Evolutionary conservation across 2,888 invertebrate species (phyloP).

Genomic region (Polyommatus iphigenia): DNA sequence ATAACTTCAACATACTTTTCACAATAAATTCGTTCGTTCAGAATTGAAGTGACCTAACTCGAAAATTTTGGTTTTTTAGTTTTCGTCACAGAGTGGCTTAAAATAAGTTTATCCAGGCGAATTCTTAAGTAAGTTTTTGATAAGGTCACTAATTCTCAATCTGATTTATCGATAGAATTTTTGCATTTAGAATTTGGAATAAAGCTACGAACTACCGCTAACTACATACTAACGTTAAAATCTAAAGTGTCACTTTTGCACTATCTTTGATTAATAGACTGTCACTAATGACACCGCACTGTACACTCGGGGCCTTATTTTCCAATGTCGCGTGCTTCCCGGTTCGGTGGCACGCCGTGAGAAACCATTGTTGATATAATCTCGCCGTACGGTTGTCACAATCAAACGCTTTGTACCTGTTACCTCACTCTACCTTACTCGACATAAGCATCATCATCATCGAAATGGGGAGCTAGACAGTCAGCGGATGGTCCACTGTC

Average conservation of each 20-base stretch:
- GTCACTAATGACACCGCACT: background rate
- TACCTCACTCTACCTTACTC: slow-evolving; percentile 13
- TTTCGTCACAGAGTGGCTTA: too few relatives aligned
- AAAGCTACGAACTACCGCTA: too few relatives aligned
- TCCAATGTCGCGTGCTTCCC: slow-evolving; percentile 35
- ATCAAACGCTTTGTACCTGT: slow-evolving; percentile 31
- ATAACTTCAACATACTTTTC: background rate
- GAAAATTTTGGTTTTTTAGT: too few relatives aligned
- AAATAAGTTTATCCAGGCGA: too few relatives aligned
- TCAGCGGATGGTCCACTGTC: too few relatives aligned
- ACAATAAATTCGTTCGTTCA: background rate
- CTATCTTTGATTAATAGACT: background rate
- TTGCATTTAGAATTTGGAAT: too few relatives aligned
- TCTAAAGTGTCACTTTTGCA: background rate
- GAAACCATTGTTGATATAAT: slow-evolving; percentile 34
- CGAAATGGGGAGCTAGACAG: too few relatives aligned
- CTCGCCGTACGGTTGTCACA: slow-evolving; percentile 33
- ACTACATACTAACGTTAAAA: too few relatives aligned
- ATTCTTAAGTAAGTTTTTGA: too few relatives aligned
- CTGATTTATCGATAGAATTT: too few relatives aligned
- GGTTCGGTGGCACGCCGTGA: slow-evolving; percentile 36
- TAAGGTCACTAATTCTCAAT: too few relatives aligned
- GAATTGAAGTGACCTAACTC: background rate
- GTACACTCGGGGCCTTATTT: slow-evolving; percentile 27
- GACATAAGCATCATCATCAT: background rate